phyloP scores from a whole-genome alignment of 2,888 invertebrate genomes.

The Clusia tigrina region DNA sequence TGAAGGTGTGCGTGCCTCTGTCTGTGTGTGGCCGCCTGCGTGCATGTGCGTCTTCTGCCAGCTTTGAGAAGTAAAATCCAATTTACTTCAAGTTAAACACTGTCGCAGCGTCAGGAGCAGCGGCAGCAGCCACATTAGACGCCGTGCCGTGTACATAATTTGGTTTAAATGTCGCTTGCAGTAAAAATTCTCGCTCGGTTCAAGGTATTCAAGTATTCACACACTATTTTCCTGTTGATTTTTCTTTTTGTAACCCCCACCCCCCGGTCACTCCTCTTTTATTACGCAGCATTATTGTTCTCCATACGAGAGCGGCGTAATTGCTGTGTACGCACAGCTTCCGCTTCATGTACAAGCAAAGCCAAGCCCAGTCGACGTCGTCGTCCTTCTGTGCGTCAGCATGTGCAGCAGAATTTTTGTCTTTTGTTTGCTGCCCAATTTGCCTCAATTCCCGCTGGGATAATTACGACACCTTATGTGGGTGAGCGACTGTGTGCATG shows the following conservation, averaged over 20 bases:
- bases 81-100: slow-evolving; percentile 4
- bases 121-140: too few species aligned
- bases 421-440: slow-evolving; percentile 32
- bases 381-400: background rate
- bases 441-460: slow-evolving; percentile 50
- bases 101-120: background rate
- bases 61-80: background rate
- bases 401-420: background rate
- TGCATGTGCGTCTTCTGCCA: background rate
- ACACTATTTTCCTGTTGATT: too few species aligned
- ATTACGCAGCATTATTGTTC: background rate
- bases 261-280: background rate
- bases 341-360: background rate
- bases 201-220: background rate
- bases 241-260: background rate
- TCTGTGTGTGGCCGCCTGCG: background rate
- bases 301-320: background rate
- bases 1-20: background rate
- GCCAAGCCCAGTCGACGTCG: background rate
- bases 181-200: background rate
- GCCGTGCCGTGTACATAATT: background rate
- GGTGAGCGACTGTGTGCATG: background rate
- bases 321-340: background rate
- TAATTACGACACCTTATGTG: slow-evolving; percentile 40
- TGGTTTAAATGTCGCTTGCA: background rate